Base-by-base conservation (phyloP, 2,888 invertebrate species). In the Empis stercorea region DNA sequence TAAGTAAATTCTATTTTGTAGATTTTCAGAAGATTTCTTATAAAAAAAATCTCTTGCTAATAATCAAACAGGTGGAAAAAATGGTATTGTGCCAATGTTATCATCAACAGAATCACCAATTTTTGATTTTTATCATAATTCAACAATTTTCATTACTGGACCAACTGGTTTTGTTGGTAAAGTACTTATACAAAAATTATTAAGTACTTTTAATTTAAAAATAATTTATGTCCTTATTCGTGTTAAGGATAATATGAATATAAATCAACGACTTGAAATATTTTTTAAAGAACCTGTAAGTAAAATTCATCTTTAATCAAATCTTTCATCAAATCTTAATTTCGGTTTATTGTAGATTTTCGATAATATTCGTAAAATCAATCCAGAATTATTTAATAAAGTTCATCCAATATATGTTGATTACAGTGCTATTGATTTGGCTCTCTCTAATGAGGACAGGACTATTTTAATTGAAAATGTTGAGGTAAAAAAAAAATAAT, bases 371-470 rank as follows among this genome's bases (percentile, higher is more conserved):
- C 72, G 73, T 43, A 58, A 60, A 3, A 66, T 72, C 45, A 58
- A 64, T 27, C 74, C 76, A 1, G 62, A 66, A 14, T 56, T 62
- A 36, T 62, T 76, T 45, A 57, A 66, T 20, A 81, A 81, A 63
- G 63, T 83, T 47, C 68, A 74, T 49, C 73, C 77, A 4, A 68
- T 83, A 41, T 60, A 59, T 49, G 76, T 75, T n/a, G 73, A 78
- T 61, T 68, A 70, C 37, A 62, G 62, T 41, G 58, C 64, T 43
- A 68, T 71, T 43, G 72, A 72, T 46, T 63, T 79, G 50, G 74
- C 71, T 52, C 61, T 75, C 47, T 55, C 64, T 30, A 51, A 60
- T 30, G 52, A 62, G 37, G 72, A 72, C 54, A 66, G 71, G 51
- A 63, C 62, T 47, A 55, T 68, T 50, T 57, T 75, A 45, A 66